Evolutionary conservation across 2,888 invertebrate genomes (phyloP), one percentile per base, ranked within the genome.

Genomic region (Mellilla xanthometata): DNA sequence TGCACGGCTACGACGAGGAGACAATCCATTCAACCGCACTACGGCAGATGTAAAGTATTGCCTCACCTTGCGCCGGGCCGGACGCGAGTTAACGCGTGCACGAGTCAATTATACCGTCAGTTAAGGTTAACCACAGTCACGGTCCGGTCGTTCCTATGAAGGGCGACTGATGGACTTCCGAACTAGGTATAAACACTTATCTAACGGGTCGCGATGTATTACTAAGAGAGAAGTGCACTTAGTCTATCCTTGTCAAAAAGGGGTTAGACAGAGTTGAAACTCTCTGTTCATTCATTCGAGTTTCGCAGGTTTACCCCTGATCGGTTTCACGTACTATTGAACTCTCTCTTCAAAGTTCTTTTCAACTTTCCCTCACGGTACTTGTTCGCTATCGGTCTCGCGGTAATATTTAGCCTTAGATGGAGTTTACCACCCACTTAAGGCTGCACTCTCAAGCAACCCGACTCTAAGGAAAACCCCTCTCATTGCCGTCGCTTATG

Each of bases 351-450:
- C 91, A 92, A 91, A 92, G 92, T 92, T 87, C 92, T 93, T 92
- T 92, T 90, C 91, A 92, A 84, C 92, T 93, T 93, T 93, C 92
- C 92, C 91, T 93, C 92, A 91, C 91, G 91, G 91, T 91, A 91
- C 91, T 92, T 92, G 83, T 86, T 88, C 84, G 90, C 92, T 92
- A 92, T 93, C 91, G 91, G 91, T 90, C 91, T 92, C 91, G 83
- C 84, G 88, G 81, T 79, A 61, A 84, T 92, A 92, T 92, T 92
- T 92, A 86, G 86, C 79, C 77, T 86, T 85, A 82, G 83, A 84
- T 81, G 83, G 81, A 85, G 78, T 90, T 91, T 91, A 92, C 92
- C 92, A 89, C 91, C 91, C 79, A 66, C 83, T 92, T 92, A 76
- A 86, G 81, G 90, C 87, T 91, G 91, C 91, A 91, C 81, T 92